These are phyloP conservation scores for Scatophagus argus DNA, from an alignment of 2,113 vertebrate species.

Conservation along the genomic window DNA sequence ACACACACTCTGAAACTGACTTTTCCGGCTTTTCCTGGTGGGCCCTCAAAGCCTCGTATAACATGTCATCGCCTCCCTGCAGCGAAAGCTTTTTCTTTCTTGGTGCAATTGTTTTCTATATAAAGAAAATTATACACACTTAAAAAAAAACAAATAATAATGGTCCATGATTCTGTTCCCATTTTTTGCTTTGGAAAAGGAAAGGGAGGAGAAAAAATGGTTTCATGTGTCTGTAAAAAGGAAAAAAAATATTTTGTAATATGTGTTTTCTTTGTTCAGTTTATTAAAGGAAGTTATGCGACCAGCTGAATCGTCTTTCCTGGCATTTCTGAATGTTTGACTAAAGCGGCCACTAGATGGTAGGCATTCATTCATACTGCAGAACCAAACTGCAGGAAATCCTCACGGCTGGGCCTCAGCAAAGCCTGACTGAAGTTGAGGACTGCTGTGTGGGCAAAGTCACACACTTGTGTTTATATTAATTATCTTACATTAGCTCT, in stretches of 20 bases:
- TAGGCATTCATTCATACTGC: conserved; percentile 16
- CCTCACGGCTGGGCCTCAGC: not conserved
- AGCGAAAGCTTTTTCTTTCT: conserved; percentile 71
- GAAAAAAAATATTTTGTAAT: conserved; percentile 90
- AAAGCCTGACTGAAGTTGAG: conserved; percentile 2
- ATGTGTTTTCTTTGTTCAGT: conserved; percentile 89
- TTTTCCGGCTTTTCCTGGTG: conserved; percentile 39
- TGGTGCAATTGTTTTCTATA: conserved; percentile 78
- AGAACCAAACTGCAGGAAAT: conserved; percentile 4
- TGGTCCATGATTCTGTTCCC: conserved; percentile 79
- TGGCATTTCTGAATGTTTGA: conserved; percentile 36
- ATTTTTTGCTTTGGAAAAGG: conserved; percentile 53
- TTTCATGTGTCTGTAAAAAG: conserved; percentile 88
- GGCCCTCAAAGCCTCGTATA: conserved; percentile 41
- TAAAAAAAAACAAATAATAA: conserved; percentile 57
- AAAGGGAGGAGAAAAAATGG: conserved; percentile 47
- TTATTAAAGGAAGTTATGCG: conserved; percentile 92
- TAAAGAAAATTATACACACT: conserved; percentile 68
- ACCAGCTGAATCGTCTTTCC: conserved; percentile 75
- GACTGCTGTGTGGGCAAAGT: not conserved
- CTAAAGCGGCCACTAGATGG: conserved; percentile 69
- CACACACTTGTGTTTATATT: no score
- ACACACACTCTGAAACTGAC: conserved; percentile 21
- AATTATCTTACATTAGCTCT: no score
- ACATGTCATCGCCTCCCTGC: conserved; percentile 55